A percentile compares a stretch with the other conserved stretches of the same genome.
These are phyloP conservation scores for Luperina nickerlii DNA, from an alignment of 2,888 invertebrate species.

Conservation along the genomic window DNA sequence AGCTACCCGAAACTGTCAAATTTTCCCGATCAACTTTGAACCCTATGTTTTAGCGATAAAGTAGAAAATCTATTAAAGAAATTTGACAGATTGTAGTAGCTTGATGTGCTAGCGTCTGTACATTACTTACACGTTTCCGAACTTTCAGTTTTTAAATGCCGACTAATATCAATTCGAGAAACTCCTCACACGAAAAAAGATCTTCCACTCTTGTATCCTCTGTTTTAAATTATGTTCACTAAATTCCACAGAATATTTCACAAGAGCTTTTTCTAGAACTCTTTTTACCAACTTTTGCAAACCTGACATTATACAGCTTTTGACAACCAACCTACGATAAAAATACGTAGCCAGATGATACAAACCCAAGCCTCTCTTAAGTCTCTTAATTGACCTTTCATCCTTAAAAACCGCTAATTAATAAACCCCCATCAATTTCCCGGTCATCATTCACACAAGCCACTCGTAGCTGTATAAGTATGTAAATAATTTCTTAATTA, in stretches of 20 bases:
- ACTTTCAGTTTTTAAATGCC: not conserved
- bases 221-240: not conserved
- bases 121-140: too few relatives aligned
- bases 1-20: too few relatives aligned
- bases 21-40: too few relatives aligned
- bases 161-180: not conserved
- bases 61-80: too few relatives aligned
- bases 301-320: not conserved
- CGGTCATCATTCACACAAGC: conserved; percentile 46
- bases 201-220: not conserved
- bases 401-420: conserved; percentile 8
- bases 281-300: too few relatives aligned
- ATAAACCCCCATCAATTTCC: conserved; percentile 15
- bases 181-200: not conserved
- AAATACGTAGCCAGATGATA: not conserved
- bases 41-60: too few relatives aligned
- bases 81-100: too few relatives aligned
- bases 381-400: not conserved
- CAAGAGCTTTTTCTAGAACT: not conserved
- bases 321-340: not conserved
- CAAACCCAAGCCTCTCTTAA: not conserved
- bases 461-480: conserved; percentile 22
- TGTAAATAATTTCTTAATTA: conserved; percentile 66
- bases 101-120: too few relatives aligned
- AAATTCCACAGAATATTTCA: not conserved